These are phyloP conservation scores for Drosophila novamexicana DNA, from an alignment of 1,140 invertebrate genomes.

Conservation along the genomic window DNA sequence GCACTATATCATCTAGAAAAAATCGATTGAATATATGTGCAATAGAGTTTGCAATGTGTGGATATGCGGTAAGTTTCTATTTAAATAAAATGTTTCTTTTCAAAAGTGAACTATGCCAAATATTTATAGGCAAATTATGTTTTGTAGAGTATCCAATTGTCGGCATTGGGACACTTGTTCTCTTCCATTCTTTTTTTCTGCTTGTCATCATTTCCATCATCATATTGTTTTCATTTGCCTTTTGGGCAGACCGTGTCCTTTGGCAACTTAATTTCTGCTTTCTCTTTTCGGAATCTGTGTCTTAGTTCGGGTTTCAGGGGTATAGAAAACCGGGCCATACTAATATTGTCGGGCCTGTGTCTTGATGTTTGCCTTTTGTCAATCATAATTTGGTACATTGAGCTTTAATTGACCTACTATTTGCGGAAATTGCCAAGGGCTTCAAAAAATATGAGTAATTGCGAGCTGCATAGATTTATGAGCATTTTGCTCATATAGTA, in stretches of 20 bases:
- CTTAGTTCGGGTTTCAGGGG: not conserved
- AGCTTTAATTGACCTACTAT: conserved; percentile 52
- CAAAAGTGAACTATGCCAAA: too few relatives aligned
- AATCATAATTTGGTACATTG: conserved; percentile 59
- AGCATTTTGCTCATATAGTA: too few relatives aligned
- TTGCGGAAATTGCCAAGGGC: conserved; percentile 15
- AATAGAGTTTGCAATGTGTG: too few relatives aligned
- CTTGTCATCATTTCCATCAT: conserved; percentile 55
- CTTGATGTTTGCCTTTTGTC: conserved; percentile 47
- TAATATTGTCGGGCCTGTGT: conserved; percentile 53
- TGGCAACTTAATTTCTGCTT: conserved; percentile 73
- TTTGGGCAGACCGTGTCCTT: conserved; percentile 54
- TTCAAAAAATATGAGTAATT: not conserved
- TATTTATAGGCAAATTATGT: too few relatives aligned
- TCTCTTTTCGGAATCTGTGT: conserved; percentile 31
- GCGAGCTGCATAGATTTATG: not conserved
- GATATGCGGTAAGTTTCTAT: too few relatives aligned
- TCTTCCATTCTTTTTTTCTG: not conserved
- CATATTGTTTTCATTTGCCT: conserved; percentile 73
- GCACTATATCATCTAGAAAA: too few relatives aligned
- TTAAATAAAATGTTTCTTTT: too few relatives aligned
- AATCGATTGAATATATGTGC: too few relatives aligned
- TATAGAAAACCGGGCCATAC: conserved; percentile 58
- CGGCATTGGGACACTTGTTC: not conserved
- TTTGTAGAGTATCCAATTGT: not conserved